A percentile compares a stretch with the other conserved stretches of the same genome.
phyloP scores from a whole-genome alignment of 1,140 invertebrate species.

The Mercenaria mercenaria region DNA sequence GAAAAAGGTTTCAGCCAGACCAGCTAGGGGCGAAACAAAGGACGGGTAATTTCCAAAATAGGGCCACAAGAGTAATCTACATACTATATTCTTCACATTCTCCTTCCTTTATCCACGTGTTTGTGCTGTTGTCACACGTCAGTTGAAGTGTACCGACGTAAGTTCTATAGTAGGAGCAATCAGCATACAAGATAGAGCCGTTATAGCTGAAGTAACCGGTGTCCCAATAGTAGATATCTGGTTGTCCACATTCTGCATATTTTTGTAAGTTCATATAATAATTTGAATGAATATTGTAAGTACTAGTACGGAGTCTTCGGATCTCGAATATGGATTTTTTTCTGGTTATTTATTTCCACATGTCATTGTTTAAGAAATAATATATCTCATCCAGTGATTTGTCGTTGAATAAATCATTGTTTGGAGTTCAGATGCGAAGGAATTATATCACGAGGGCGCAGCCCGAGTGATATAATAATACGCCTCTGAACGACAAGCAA shows the following conservation, averaged over 20 bases:
- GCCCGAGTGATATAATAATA: no score
- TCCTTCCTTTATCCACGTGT: not conserved
- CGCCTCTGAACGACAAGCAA: no score
- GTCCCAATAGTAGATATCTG: slow-evolving; percentile 1
- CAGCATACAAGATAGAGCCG: not conserved
- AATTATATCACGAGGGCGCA: no score
- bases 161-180: not conserved
- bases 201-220: not conserved
- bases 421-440: no score
- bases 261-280: not conserved
- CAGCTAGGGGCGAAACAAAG: no score
- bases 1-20: no score
- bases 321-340: not conserved
- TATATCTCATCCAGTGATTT: no score
- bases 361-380: no score
- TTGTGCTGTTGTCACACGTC: not conserved
- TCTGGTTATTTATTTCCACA: not conserved
- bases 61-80: no score
- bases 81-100: not conserved
- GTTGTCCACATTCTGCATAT: not conserved
- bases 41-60: not conserved
- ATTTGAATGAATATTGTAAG: not conserved
- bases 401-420: no score
- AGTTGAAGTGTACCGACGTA: not conserved
- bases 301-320: not conserved